Conservation (phyloP, 2,797 vertebrate genomes). For the Mus spretus region DNA sequence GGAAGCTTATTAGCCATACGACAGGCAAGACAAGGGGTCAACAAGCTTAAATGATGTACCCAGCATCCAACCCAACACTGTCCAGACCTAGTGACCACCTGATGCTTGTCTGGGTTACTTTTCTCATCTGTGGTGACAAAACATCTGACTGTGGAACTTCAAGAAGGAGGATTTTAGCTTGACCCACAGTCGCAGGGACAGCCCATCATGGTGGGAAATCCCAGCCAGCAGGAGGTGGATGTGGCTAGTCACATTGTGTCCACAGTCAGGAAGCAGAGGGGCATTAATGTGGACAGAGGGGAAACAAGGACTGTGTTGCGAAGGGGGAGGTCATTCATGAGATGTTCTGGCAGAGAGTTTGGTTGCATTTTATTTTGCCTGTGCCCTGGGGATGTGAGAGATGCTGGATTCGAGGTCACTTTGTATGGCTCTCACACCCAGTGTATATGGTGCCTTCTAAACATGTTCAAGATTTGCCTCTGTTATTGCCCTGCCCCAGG, state of each 20-base stretch:
- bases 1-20: background rate
- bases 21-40: accelerated
- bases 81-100: background rate
- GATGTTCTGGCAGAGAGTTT: background rate
- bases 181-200: background rate
- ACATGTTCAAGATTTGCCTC: background rate
- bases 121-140: background rate
- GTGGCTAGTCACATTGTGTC: background rate
- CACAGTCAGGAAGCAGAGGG: background rate
- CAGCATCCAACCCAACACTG: background rate
- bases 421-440: background rate
- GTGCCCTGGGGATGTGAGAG: background rate
- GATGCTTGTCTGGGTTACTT: background rate
- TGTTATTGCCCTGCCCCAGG: background rate
- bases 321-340: background rate
- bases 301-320: background rate
- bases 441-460: background rate
- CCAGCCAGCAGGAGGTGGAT: background rate
- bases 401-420: background rate
- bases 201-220: background rate
- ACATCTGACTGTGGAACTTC: background rate
- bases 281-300: background rate
- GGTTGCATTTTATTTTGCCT: background rate
- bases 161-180: background rate
- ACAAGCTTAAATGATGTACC: accelerated